These are phyloP conservation scores for Galerucella pusilla DNA, from an alignment of 2,888 invertebrate species.

Conservation along the genomic window DNA sequence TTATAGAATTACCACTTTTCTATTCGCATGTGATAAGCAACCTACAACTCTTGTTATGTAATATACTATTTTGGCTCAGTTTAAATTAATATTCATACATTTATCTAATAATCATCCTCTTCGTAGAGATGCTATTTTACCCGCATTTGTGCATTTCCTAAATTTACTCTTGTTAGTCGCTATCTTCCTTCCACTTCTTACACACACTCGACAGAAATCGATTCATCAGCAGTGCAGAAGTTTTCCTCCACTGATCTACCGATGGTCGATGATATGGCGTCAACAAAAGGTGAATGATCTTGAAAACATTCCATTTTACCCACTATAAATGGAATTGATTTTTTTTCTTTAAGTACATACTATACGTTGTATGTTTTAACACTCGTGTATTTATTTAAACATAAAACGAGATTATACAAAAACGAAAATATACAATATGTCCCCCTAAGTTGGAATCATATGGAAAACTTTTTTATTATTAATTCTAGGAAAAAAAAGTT, in stretches of 20 bases:
- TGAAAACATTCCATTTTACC: constrained; percentile 25
- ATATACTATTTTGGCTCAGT: no score
- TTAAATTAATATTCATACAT: no score
- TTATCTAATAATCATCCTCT: background rate
- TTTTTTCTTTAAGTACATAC: constrained; percentile 13
- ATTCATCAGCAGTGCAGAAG: constrained; percentile 34
- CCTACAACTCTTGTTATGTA: no score
- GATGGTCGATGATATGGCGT: constrained; percentile 32
- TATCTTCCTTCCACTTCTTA: constrained; percentile 6
- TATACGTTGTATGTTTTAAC: constrained; percentile 3
- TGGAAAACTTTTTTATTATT: no score
- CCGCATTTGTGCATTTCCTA: background rate
- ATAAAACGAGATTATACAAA: no score
- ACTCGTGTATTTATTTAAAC: constrained; percentile 3
- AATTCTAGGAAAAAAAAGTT: no score
- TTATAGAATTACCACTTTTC: no score
- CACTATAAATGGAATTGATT: constrained; percentile 22
- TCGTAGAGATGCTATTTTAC: background rate
- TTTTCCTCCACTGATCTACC: constrained; percentile 31
- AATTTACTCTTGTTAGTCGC: constrained; percentile 7
- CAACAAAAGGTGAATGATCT: constrained; percentile 34
- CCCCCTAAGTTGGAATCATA: no score
- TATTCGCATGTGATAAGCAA: no score
- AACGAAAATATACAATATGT: no score
- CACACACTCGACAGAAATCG: constrained; percentile 21